Evolutionary conservation across 1,140 invertebrate species (phyloP).

Genomic region (Ladona fulva): DNA sequence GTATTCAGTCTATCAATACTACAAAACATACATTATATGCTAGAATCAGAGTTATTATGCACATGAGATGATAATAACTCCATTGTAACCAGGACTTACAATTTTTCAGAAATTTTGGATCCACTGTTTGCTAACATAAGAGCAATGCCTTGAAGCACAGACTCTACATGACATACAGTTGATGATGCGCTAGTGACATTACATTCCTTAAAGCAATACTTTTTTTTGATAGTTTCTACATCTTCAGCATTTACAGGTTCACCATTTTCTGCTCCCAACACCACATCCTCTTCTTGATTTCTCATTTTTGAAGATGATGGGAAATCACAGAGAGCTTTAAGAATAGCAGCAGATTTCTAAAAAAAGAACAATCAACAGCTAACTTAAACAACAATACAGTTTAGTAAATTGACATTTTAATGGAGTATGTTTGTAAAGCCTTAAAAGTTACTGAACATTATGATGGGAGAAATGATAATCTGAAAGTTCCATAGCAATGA

Average conservation of each 20-base stretch:
- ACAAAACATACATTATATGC: too few relatives aligned
- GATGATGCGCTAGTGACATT: not conserved
- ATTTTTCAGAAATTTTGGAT: not conserved
- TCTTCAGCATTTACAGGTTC: not conserved
- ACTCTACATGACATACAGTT: not conserved
- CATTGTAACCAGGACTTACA: too few relatives aligned
- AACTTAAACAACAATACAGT: too few relatives aligned
- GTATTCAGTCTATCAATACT: too few relatives aligned
- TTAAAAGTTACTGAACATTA: too few relatives aligned
- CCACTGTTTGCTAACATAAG: not conserved
- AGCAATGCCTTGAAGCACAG: not conserved
- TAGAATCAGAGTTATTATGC: too few relatives aligned
- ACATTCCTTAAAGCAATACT: not conserved
- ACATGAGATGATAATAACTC: too few relatives aligned
- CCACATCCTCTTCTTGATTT: not conserved
- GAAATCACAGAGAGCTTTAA: not conserved
- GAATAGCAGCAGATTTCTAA: not conserved
- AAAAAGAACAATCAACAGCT: not conserved
- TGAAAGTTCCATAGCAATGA: too few relatives aligned
- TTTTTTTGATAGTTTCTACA: not conserved
- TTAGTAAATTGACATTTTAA: too few relatives aligned
- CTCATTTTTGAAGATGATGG: not conserved
- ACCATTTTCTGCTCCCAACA: not conserved
- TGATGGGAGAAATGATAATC: too few relatives aligned
- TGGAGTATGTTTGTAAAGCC: too few relatives aligned